Percentiles rank a stretch among this genome's conserved stretches.
Conservation (phyloP, 2,797 vertebrate species). For the Lepilemur ruficaudatus region DNA sequence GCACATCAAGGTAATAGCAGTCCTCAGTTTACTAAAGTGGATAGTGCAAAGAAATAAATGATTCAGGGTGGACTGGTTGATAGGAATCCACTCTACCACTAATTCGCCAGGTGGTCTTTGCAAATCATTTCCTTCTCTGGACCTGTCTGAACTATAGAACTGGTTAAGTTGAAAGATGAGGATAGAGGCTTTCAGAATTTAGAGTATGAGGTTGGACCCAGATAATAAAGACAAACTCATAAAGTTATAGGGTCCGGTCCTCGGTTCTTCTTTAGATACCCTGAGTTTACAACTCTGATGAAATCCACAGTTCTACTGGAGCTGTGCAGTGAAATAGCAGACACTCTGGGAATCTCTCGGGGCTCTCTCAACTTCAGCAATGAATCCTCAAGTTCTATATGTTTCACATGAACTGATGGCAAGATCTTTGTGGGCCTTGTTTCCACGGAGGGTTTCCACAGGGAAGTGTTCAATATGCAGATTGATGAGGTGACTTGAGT, state of each 20-base stretch:
- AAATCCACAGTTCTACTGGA: neutral
- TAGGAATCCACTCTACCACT: neutral
- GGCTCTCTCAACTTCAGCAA: neutral
- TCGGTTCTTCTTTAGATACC: neutral
- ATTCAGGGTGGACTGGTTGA: neutral
- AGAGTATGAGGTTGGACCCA: neutral
- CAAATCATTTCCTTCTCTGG: constrained; percentile 22
- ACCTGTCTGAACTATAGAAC: neutral
- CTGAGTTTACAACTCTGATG: neutral
- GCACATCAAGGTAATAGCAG: neutral
- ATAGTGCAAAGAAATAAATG: neutral
- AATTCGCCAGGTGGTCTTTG: neutral
- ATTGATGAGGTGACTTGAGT: neutral
- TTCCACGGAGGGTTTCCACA: neutral
- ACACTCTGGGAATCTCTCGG: neutral
- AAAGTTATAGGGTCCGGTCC: neutral
- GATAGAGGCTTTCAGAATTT: neutral
- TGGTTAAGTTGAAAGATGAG: neutral
- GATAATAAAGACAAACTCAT: neutral
- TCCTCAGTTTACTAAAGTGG: neutral
- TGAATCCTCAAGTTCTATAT: neutral
- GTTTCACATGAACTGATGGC: neutral
- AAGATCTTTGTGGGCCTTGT: neutral
- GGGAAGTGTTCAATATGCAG: neutral
- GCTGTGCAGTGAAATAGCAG: neutral